Evolutionary conservation across 2,888 invertebrate species (phyloP).

Genomic region (Mythimna ferrago): DNA sequence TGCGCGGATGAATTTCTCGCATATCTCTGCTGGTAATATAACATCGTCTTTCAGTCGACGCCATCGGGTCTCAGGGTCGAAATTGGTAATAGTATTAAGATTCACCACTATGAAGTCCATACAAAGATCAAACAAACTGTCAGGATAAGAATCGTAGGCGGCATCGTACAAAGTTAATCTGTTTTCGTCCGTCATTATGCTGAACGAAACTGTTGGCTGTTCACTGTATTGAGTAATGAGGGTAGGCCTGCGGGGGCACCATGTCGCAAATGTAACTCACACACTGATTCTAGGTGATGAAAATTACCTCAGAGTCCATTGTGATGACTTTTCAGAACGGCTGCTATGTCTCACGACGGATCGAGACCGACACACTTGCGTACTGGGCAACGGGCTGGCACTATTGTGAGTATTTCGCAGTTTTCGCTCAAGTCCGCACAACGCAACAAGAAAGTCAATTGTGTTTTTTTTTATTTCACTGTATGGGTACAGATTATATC

Average conservation of each 20-base stretch:
- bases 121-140: slow-evolving; percentile 92
- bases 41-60: slow-evolving; percentile 91
- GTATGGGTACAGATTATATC: slow-evolving; percentile 19
- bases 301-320: slow-evolving; percentile 39
- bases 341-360: slow-evolving; percentile 16
- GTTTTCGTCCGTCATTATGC: slow-evolving; percentile 75
- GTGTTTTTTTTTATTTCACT: slow-evolving; percentile 38
- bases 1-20: slow-evolving; percentile 92
- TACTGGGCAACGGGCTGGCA: slow-evolving; percentile 21
- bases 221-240: slow-evolving; percentile 69
- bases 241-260: slow-evolving; percentile 62
- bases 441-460: slow-evolving; percentile 66
- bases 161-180: slow-evolving; percentile 70
- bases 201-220: slow-evolving; percentile 46
- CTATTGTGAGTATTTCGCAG: slow-evolving; percentile 50
- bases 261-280: slow-evolving; percentile 61
- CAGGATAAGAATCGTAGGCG: slow-evolving; percentile 87
- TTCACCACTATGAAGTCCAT: slow-evolving; percentile 92
- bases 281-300: slow-evolving; percentile 45
- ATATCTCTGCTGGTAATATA: slow-evolving; percentile 93
- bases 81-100: slow-evolving; percentile 91
- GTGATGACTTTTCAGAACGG: slow-evolving; percentile 22
- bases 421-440: slow-evolving; percentile 55
- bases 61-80: slow-evolving; percentile 84
- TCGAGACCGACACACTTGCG: slow-evolving; percentile 23